phyloP scores from a whole-genome alignment of 2,888 invertebrate genomes.

The Acanthococcus lagerstroemiae region DNA sequence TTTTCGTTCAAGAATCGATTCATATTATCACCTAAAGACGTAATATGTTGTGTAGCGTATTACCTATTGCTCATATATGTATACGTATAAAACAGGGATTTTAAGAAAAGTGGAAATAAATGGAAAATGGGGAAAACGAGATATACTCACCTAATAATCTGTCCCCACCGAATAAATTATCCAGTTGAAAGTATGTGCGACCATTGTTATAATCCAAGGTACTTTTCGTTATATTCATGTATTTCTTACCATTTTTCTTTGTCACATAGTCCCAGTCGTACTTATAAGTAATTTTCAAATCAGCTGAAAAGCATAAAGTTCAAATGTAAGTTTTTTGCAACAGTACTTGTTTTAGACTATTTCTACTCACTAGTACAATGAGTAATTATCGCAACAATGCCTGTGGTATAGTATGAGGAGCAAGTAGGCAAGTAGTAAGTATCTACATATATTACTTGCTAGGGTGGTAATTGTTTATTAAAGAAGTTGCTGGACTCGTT shows the following conservation, averaged over 20 bases:
- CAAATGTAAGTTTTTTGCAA: no score
- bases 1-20: constrained; percentile 46
- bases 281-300: constrained; percentile 37
- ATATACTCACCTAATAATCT: constrained; percentile 36
- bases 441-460: no score
- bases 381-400: no score
- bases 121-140: neutral
- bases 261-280: constrained; percentile 37
- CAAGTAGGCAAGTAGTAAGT: neutral
- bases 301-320: constrained; percentile 34
- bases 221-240: constrained; percentile 37
- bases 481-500: no score
- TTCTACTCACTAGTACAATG: no score
- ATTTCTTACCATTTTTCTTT: constrained; percentile 36
- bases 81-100: no score
- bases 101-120: no score
- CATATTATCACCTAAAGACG: constrained; percentile 42
- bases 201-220: constrained; percentile 36
- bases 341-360: no score
- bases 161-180: constrained; percentile 39
- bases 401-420: no score
- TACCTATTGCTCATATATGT: neutral
- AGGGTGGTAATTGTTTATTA: no score
- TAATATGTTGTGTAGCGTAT: neutral
- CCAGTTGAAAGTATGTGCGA: constrained; percentile 36